A percentile compares a stretch with the other conserved stretches of the same genome.
Conservation (phyloP, 2,797 vertebrate species). For the Megaceryle alcyon region DNA sequence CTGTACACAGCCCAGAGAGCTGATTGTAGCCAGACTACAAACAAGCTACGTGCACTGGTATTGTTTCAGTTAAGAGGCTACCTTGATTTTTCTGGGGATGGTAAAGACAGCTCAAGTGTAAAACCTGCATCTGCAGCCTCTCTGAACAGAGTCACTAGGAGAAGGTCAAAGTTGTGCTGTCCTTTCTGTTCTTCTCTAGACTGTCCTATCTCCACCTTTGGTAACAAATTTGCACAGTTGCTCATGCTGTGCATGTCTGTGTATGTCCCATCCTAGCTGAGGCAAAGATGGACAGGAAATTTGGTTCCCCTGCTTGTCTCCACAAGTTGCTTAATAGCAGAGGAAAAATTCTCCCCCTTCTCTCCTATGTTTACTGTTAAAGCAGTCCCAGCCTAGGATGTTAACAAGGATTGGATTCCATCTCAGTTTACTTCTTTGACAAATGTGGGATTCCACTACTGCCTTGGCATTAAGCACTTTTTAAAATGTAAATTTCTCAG, state of each 20-base stretch:
- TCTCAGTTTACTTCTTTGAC: constrained; percentile 64
- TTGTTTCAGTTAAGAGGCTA: neutral
- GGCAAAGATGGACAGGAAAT: neutral
- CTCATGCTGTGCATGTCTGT: neutral
- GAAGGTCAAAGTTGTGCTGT: neutral
- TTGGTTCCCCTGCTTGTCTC: neutral
- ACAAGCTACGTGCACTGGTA: neutral
- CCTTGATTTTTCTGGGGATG: neutral
- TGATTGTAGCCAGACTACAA: constrained; percentile 14
- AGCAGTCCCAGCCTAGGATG: neutral
- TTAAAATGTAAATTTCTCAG: constrained; percentile 82
- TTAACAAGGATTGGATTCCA: constrained; percentile 34
- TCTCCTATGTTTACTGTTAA: neutral
- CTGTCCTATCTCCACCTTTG: neutral
- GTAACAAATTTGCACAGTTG: neutral
- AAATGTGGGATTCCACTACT: constrained; percentile 72
- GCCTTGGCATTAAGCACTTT: constrained; percentile 77
- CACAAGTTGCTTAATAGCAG: neutral
- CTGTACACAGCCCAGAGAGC: neutral
- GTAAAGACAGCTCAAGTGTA: neutral
- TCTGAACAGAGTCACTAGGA: neutral
- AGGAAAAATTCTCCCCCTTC: neutral
- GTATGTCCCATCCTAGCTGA: accelerated
- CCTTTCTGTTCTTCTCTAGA: neutral
- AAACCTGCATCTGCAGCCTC: neutral